Base-by-base conservation (phyloP, 2,113 vertebrate species). In the Sebastes fasciatus region DNA sequence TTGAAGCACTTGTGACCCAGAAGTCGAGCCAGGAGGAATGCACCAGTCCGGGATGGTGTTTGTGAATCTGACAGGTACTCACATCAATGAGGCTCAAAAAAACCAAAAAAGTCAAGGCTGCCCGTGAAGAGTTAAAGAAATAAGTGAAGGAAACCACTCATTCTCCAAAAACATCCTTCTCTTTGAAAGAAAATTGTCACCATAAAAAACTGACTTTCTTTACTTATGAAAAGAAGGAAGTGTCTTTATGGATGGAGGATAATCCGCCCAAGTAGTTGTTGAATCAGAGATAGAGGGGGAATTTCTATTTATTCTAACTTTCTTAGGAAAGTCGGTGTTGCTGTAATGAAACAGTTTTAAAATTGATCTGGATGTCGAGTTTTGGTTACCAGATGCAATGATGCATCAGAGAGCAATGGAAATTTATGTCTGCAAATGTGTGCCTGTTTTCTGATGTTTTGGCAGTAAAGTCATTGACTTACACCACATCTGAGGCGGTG, bases 221-320 rank as follows among this genome's bases (percentile, higher is more conserved):
- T 63, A 51, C 12, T 54, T 48, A 54, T 40, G 57, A 67, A 55
- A 55, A 34, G 3, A 8, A 51, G 80, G 26, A 74, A 64, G 51
- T 5, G 34, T 76, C 54, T 85, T 70, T 16, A 68, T 66, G 66
- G 11, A 74, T 68, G 63, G 51, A 80, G 42, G 72, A 81, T 83
- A 77, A 88, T 72, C 19, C 4, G 1, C 46, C 2, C 11, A 72
- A 73, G 70, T 34, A 57, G 72, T 74, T 83, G 49, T 74, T 79
- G 16, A 82, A 76, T 82, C 66, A 87, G 73, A 79, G 79, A 74
- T 72, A 49, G n/a, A 75, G 51, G 70, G 45, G 57, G 66, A 84
- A 84, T 82, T 85, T 83, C 6, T 54, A 61, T 72, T 77, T 61
- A 62, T 77, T 75, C 64, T 8, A 85, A 89, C 69, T 82, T 82